Evolutionary conservation across 2,888 invertebrate species (phyloP).

Genomic region (Argynnis bischoffii): DNA sequence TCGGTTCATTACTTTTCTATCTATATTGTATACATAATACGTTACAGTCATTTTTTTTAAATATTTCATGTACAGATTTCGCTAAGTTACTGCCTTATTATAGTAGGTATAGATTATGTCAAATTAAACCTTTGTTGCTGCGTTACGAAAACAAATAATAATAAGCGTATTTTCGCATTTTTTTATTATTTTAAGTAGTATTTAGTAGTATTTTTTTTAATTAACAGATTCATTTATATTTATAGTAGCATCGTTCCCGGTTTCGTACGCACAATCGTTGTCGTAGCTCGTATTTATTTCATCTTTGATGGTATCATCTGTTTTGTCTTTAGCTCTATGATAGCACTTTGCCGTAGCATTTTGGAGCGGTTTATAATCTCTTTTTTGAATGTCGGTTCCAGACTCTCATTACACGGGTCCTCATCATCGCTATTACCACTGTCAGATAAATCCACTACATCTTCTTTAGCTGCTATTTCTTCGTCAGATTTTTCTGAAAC

Average conservation of each 20-base stretch:
- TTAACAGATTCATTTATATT: background rate
- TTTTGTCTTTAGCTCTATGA: constrained; percentile 44
- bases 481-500: constrained; percentile 59
- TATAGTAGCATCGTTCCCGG: constrained; percentile 9
- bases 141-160: too few relatives aligned
- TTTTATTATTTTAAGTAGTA: too few relatives aligned
- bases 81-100: too few relatives aligned
- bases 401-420: constrained; percentile 59
- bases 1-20: too few relatives aligned
- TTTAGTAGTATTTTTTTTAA: too few relatives aligned
- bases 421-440: constrained; percentile 53
- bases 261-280: constrained; percentile 35
- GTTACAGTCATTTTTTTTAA: too few relatives aligned
- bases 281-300: constrained; percentile 44
- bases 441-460: constrained; percentile 51
- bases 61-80: too few relatives aligned
- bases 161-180: too few relatives aligned
- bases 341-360: constrained; percentile 43
- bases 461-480: constrained; percentile 45
- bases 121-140: too few relatives aligned
- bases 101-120: too few relatives aligned
- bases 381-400: constrained; percentile 65
- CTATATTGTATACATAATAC: too few relatives aligned
- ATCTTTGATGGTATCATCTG: constrained; percentile 48
- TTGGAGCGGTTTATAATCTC: constrained; percentile 56